Base-by-base conservation (phyloP, 2,797 vertebrate genomes). In the Gymnodraco acuticeps region DNA sequence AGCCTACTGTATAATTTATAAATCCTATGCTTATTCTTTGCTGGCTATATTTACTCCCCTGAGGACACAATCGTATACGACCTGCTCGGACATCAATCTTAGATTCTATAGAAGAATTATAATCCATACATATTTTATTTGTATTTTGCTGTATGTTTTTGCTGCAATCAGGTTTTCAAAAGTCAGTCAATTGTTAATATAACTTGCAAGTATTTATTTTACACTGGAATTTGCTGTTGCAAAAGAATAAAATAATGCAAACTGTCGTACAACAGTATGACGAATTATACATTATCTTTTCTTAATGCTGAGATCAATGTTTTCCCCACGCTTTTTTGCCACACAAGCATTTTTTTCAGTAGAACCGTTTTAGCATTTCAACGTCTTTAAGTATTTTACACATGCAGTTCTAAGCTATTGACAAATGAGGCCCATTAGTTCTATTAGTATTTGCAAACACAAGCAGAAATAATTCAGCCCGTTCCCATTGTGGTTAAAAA, bases 361-460 rank as follows among this genome's bases (percentile, higher is more conserved):
- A 41, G 45, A 70, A 78, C 46, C 12, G 13, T 84, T 87, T 84
- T 63, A 66, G 50, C 46, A 48, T 56, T 51, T 79, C 54, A 31
- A 38, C n/a, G 5, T 67, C 52, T 69, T 83, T 73, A 43, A 76
- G 61, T 65, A 33, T 81, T 89, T 87, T 84, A 70, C 75, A 79
- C 65, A 72, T 19, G 1, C 19, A 51, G 31, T 5, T 19, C 50
- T 56, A 53, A 72, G 68, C 73, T 56, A 0, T 3, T 88, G 89
- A 91, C 65, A 86, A 89, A 92, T 78, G 84, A 75, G 80, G 51
- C 70, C 77, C 81, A 82, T 92, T 87, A 88, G 74, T 75, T 53
- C 75, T 70, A 17, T 86, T 87, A 81, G 81, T 86, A 75, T 89
- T 65, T 75, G 70, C 70, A 84, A 84, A 88, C 81, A 78, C 67